These are phyloP conservation scores for Furcifer pardalis DNA, from an alignment of 2,797 vertebrate genomes.

Conservation along the genomic window DNA sequence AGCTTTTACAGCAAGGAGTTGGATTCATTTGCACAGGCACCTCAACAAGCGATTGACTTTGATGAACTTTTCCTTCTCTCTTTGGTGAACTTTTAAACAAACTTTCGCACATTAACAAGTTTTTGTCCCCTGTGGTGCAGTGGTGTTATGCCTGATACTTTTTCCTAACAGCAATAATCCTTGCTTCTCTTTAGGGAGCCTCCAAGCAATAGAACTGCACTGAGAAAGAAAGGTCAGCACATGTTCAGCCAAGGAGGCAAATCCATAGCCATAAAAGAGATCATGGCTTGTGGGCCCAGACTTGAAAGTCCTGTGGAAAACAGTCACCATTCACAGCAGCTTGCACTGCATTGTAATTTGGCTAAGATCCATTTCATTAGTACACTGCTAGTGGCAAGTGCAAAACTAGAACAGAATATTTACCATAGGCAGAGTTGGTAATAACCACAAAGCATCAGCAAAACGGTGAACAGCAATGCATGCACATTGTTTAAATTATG, in stretches of 20 bases:
- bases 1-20: conserved; percentile 57
- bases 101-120: conserved; percentile 49
- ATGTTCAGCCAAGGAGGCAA: conserved; percentile 35
- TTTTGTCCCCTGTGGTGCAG: conserved; percentile 48
- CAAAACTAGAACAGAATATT: neutral
- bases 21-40: conserved; percentile 14
- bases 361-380: neutral
- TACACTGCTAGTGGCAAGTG: neutral
- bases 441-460: neutral
- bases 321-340: neutral
- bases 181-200: neutral
- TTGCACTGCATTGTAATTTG: neutral
- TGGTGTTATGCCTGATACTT: neutral
- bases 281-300: neutral
- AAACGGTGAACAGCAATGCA: neutral
- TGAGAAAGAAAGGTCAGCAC: conserved; percentile 16
- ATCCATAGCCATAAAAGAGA: conserved; percentile 11
- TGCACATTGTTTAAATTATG: neutral
- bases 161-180: conserved; percentile 3
- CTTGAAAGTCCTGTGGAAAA: neutral
- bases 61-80: conserved; percentile 49
- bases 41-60: conserved; percentile 52
- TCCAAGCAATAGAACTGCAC: neutral
- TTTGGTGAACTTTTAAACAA: conserved; percentile 53
- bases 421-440: neutral